A percentile compares a stretch with the other conserved stretches of the same genome.
Conservation (phyloP, 2,797 vertebrate genomes). For the Pantherophis vulpinus region DNA sequence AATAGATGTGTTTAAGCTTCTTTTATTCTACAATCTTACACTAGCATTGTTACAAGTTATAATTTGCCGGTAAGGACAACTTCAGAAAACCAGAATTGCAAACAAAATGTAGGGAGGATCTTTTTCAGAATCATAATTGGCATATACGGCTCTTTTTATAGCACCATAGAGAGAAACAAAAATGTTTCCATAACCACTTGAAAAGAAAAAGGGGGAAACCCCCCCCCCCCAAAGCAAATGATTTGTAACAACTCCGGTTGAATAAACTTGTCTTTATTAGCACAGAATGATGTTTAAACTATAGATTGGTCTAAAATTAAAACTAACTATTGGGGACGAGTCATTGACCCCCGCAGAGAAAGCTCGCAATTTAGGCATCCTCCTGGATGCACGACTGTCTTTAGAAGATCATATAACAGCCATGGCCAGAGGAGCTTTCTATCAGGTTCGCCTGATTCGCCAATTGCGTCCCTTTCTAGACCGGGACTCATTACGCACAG, state of each 20-base stretch:
- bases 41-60: neutral
- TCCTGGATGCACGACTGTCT: no score
- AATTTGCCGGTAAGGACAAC: neutral
- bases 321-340: no score
- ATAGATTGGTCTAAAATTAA: slow-evolving; percentile 13
- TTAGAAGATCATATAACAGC: no score
- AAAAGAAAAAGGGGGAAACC: neutral
- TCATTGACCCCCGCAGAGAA: no score
- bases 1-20: neutral
- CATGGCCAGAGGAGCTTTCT: no score
- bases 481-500: no score
- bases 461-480: no score
- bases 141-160: neutral
- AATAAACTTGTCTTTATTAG: neutral
- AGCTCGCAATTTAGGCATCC: no score
- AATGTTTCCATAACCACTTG: neutral
- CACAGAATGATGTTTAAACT: neutral
- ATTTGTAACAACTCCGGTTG: neutral
- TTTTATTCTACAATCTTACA: neutral
- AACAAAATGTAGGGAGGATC: neutral
- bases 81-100: neutral
- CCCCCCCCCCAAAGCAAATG: neutral
- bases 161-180: neutral
- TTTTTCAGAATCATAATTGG: neutral
- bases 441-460: no score